A percentile compares a stretch with the other conserved stretches of the same genome.
phyloP scores from a whole-genome alignment of 2,888 invertebrate species.

The Watsonalla binaria region DNA sequence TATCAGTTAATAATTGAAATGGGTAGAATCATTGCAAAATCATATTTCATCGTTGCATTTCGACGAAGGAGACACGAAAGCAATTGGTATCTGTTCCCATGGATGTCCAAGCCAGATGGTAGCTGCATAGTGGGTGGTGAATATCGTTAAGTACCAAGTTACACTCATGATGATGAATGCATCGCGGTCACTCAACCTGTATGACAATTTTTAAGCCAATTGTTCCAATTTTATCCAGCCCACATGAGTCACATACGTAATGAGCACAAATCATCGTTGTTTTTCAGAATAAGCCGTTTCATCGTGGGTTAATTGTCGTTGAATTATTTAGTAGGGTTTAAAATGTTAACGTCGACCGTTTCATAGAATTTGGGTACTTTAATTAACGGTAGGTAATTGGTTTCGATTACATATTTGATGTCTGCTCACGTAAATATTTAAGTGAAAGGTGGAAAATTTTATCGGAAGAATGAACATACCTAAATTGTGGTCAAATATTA shows the following conservation, averaged over 20 bases:
- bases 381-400: too few relatives aligned
- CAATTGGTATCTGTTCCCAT: too few relatives aligned
- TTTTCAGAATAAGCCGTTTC: background rate
- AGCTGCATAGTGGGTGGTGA: background rate
- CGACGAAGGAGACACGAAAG: too few relatives aligned
- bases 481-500: too few relatives aligned
- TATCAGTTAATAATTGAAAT: too few relatives aligned
- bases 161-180: constrained; percentile 4
- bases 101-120: too few relatives aligned
- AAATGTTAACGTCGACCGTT: background rate
- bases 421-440: too few relatives aligned
- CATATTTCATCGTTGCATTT: too few relatives aligned
- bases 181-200: constrained; percentile 24
- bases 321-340: background rate
- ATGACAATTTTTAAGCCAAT: background rate
- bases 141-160: constrained; percentile 6
- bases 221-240: constrained; percentile 22
- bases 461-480: too few relatives aligned
- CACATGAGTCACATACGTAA: constrained; percentile 20
- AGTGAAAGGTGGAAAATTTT: too few relatives aligned
- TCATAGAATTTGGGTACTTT: background rate
- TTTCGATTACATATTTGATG: too few relatives aligned
- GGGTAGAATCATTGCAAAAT: too few relatives aligned
- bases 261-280: background rate
- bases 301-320: constrained; percentile 1